Evolutionary conservation across 2,888 invertebrate genomes (phyloP).

Genomic region (Parnassius smintheus): DNA sequence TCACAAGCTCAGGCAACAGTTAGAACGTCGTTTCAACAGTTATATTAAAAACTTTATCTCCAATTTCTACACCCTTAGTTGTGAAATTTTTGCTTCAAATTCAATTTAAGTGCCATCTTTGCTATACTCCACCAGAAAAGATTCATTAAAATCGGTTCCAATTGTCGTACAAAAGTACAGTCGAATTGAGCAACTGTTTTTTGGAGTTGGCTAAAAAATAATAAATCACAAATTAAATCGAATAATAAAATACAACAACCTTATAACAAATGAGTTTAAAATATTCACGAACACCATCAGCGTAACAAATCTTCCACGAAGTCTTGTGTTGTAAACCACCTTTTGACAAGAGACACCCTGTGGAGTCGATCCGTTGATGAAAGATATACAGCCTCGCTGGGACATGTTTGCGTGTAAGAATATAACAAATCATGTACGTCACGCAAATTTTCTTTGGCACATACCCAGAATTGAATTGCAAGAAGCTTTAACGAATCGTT

Average conservation of each 20-base stretch:
- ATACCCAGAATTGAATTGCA: conserved; percentile 21
- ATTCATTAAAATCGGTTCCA: too few species aligned
- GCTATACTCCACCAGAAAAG: too few species aligned
- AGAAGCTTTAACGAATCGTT: conserved; percentile 15
- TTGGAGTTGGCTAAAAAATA: conserved; percentile 26
- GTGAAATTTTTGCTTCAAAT: too few species aligned
- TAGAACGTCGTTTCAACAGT: too few species aligned
- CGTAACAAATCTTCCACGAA: conserved; percentile 54
- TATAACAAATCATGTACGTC: conserved; percentile 21
- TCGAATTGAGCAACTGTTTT: too few species aligned
- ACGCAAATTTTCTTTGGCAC: conserved; percentile 28
- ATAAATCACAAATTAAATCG: conserved; percentile 30
- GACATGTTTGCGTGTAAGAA: conserved; percentile 30
- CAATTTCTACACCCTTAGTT: too few species aligned
- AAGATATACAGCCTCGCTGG: conserved; percentile 49
- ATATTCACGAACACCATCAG: conserved; percentile 52
- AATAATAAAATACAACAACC: conserved; percentile 43
- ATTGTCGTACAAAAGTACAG: too few species aligned
- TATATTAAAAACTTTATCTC: too few species aligned
- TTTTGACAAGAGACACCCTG: conserved; percentile 59
- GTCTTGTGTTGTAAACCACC: conserved; percentile 55
- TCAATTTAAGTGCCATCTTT: too few species aligned
- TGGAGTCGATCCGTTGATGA: conserved; percentile 45
- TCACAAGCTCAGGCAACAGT: too few species aligned
- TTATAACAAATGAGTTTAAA: conserved; percentile 29